Evolutionary conservation across 2,797 vertebrate genomes (phyloP).

Genomic region (Neopelma chrysocephalum): DNA sequence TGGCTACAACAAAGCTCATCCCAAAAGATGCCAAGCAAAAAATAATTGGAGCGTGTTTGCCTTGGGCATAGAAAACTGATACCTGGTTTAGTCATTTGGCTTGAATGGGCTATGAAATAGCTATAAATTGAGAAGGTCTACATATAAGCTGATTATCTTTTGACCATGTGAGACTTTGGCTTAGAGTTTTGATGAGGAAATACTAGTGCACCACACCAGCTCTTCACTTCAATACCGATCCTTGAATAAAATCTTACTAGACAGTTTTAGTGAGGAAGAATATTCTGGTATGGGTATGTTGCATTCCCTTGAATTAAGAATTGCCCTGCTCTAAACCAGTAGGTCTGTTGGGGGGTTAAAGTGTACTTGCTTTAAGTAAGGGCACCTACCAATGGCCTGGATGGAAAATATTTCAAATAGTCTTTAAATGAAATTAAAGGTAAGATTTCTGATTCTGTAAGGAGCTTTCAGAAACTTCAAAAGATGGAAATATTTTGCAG

Average conservation of each 20-base stretch:
- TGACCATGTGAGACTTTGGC: background rate
- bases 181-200: background rate
- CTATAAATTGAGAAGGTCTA: background rate
- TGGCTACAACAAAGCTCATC: background rate
- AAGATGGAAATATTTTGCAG: background rate
- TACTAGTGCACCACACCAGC: background rate
- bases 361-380: background rate
- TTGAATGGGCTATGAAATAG: background rate
- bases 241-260: background rate
- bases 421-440: background rate
- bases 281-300: background rate
- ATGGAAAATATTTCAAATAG: background rate
- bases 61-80: background rate
- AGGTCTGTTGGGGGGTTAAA: background rate
- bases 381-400: background rate
- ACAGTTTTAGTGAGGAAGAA: background rate
- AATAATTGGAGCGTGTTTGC: background rate
- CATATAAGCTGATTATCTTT: background rate
- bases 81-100: background rate
- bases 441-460: background rate
- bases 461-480: background rate
- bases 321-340: background rate
- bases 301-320: background rate
- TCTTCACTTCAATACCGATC: background rate
- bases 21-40: background rate